These are phyloP conservation scores for Sigmodon hispidus DNA, from an alignment of 2,113 vertebrate species.

Conservation along the genomic window DNA sequence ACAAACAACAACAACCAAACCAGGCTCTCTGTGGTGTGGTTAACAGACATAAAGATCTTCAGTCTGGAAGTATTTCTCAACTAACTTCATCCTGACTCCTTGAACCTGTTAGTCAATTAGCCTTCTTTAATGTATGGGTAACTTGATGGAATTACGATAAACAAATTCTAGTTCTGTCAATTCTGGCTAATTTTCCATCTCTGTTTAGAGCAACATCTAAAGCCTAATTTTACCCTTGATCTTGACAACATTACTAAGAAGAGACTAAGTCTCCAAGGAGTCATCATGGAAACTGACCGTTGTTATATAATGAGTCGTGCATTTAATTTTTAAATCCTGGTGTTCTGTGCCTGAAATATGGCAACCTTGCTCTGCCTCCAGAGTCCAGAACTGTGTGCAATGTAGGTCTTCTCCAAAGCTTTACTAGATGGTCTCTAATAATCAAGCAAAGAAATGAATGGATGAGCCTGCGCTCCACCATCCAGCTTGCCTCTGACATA, in stretches of 20 bases:
- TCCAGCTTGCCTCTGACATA: too few species aligned
- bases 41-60: background rate
- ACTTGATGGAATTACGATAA: background rate
- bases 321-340: background rate
- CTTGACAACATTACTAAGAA: background rate
- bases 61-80: background rate
- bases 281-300: background rate
- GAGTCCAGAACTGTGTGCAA: background rate
- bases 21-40: background rate
- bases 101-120: background rate
- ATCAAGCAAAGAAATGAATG: background rate
- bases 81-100: background rate
- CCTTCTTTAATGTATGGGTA: background rate
- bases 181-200: background rate
- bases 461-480: rapidly evolving
- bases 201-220: background rate
- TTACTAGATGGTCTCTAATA: background rate
- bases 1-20: background rate
- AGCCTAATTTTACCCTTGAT: background rate
- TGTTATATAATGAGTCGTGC: background rate
- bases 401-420: background rate
- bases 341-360: background rate
- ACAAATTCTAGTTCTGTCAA: background rate
- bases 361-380: background rate
- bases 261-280: background rate